phyloP scores from a whole-genome alignment of 64 coral and sea anemone species.

The Acropora tenuis region DNA sequence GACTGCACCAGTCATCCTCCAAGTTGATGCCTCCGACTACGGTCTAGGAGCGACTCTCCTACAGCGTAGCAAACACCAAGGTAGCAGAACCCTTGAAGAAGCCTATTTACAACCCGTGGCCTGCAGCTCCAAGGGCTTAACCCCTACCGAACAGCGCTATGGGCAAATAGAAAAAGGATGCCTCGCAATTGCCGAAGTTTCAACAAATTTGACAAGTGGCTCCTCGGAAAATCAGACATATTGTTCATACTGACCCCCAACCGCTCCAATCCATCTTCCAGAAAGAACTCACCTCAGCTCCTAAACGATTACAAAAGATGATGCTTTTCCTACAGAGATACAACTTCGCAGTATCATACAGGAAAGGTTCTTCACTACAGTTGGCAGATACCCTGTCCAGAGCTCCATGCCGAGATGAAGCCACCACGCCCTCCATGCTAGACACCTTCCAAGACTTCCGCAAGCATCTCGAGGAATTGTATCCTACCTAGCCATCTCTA shows the following conservation, averaged over 20 bases:
- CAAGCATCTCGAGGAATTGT: background rate
- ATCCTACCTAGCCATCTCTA: slow-evolving; percentile 30
- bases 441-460: background rate
- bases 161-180: too few species aligned
- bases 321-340: too few species aligned
- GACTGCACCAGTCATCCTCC: slow-evolving; percentile 31
- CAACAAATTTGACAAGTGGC: too few species aligned
- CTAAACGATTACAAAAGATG: slow-evolving; percentile 2
- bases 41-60: background rate
- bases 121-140: too few species aligned
- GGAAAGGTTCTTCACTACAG: too few species aligned
- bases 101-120: too few species aligned
- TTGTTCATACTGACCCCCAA: too few species aligned
- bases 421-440: background rate
- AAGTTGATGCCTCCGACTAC: background rate
- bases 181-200: too few species aligned
- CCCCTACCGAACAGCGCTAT: too few species aligned
- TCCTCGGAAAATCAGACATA: too few species aligned
- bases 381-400: slow-evolving; percentile 17
- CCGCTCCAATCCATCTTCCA: too few species aligned
- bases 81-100: background rate
- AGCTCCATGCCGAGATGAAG: slow-evolving; percentile 24
- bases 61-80: background rate
- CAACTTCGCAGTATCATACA: too few species aligned
- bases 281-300: slow-evolving; percentile 32